phyloP scores from a whole-genome alignment of 1,140 invertebrate species.

The Bombus affinis region DNA sequence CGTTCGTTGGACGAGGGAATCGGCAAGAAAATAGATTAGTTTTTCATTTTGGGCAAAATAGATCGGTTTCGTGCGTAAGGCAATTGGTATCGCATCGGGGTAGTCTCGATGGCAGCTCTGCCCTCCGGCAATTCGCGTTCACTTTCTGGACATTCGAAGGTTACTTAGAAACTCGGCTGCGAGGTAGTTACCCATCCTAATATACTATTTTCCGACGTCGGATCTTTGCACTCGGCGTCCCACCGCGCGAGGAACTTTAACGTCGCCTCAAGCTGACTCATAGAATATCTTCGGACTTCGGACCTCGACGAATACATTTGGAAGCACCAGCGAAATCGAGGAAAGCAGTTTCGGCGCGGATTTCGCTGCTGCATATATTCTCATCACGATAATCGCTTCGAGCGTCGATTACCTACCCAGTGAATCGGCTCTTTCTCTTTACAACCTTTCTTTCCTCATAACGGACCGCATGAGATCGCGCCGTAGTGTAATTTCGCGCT shows the following conservation, averaged over 20 bases:
- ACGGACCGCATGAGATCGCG: not conserved
- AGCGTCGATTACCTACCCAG: not conserved
- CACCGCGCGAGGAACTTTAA: slow-evolving; percentile 57
- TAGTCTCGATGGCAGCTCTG: not conserved
- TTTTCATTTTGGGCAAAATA: not conserved
- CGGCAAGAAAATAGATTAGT: not conserved
- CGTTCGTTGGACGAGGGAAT: not conserved
- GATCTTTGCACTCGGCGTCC: slow-evolving; percentile 56
- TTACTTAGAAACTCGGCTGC: slow-evolving; percentile 49
- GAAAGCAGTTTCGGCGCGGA: not conserved
- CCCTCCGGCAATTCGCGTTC: slow-evolving; percentile 15
- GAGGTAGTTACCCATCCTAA: slow-evolving; percentile 37
- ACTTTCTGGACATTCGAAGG: slow-evolving; percentile 38
- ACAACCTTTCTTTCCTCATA: not conserved
- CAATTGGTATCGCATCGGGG: not conserved
- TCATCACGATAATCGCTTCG: not conserved
- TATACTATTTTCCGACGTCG: slow-evolving; percentile 47
- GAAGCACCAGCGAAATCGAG: not conserved
- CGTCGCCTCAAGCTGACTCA: slow-evolving; percentile 51
- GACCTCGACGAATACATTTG: slow-evolving; percentile 24
- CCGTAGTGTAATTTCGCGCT: not conserved
- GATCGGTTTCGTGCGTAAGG: not conserved
- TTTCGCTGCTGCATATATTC: not conserved
- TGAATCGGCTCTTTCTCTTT: not conserved
- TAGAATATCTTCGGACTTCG: slow-evolving; percentile 47